Percentiles rank a stretch among this genome's conserved stretches.
Conservation (phyloP, 1,140 invertebrate species). For the Drosophila persimilis region DNA sequence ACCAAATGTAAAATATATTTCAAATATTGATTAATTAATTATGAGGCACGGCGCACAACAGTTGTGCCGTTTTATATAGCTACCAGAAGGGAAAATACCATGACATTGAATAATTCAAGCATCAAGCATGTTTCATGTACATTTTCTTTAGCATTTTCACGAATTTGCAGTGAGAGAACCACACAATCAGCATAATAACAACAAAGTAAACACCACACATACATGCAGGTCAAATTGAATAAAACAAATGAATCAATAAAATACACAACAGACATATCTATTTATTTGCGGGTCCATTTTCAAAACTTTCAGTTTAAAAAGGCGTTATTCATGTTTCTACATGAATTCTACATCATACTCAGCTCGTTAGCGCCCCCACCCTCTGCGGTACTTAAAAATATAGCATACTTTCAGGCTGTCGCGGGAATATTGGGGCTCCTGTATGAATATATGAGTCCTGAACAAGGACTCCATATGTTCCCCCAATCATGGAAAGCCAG, state of each 20-base stretch:
- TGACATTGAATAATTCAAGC: constrained; percentile 9
- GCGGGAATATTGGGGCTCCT: no score
- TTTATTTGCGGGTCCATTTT: not conserved
- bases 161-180: constrained; percentile 43
- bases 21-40: constrained; percentile 43
- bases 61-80: constrained; percentile 63
- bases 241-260: constrained; percentile 60
- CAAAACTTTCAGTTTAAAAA: no score
- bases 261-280: constrained; percentile 26
- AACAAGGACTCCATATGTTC: no score
- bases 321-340: no score
- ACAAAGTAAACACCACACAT: constrained; percentile 6
- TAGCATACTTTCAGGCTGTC: no score
- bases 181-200: constrained; percentile 26
- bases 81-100: constrained; percentile 25
- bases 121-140: constrained; percentile 23
- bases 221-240: constrained; percentile 58
- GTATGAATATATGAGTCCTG: no score
- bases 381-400: no score
- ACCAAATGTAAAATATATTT: constrained; percentile 53
- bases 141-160: constrained; percentile 37
- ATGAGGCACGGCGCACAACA: not conserved
- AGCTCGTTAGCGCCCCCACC: no score
- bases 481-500: no score
- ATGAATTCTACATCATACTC: no score